A percentile compares a stretch with the other conserved stretches of the same genome.
phyloP scores from a whole-genome alignment of 2,113 vertebrate species.

The Mastomys coucha region DNA sequence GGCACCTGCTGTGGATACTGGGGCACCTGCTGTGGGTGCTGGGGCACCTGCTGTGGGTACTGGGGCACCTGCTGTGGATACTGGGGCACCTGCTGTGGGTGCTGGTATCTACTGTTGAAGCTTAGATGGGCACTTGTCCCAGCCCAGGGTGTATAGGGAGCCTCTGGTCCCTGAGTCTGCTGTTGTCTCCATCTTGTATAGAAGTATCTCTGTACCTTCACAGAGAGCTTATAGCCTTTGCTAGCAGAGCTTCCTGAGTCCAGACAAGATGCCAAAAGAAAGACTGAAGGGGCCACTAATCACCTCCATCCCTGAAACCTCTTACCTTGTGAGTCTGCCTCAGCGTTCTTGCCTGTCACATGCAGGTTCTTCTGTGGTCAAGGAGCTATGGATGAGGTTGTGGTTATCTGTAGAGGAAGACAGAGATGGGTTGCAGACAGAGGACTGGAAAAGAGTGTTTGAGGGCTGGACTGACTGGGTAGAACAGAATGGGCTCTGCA shows the following conservation, averaged over 20 bases:
- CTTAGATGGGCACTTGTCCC: neutral
- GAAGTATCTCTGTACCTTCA: too few relatives aligned
- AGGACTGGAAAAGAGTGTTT: neutral
- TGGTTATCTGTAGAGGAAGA: neutral
- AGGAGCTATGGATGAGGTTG: neutral
- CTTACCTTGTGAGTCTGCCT: neutral
- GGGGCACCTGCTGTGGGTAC: neutral
- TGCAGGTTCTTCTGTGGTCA: neutral
- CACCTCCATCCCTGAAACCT: neutral
- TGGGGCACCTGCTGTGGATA: neutral
- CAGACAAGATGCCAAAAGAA: neutral
- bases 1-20: neutral
- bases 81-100: neutral
- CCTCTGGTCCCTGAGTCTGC: neutral
- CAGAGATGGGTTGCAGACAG: neutral
- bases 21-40: neutral
- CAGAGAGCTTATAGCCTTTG: neutral
- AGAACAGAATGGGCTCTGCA: neutral
- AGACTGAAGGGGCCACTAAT: neutral
- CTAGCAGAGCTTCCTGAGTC: neutral
- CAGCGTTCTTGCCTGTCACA: neutral
- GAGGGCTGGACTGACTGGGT: neutral
- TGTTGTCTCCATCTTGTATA: neutral
- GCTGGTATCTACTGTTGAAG: neutral
- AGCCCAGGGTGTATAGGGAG: neutral